These are phyloP conservation scores for Druon quercuslanigerum DNA, from an alignment of 1,140 invertebrate species.

Conservation along the genomic window DNA sequence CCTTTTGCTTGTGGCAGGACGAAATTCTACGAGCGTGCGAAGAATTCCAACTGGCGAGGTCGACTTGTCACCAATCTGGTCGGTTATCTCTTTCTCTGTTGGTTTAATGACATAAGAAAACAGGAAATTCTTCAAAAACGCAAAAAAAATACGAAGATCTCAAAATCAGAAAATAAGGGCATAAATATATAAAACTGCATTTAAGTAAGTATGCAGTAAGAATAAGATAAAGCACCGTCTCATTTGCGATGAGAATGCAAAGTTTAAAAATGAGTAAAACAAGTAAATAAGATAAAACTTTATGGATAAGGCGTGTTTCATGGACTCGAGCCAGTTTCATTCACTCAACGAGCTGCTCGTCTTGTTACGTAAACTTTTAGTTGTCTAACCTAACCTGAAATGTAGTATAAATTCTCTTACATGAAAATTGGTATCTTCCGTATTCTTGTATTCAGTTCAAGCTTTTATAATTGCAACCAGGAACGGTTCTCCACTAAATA, in stretches of 20 bases:
- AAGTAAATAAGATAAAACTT: background rate
- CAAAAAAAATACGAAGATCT: background rate
- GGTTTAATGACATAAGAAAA: background rate
- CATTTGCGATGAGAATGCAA: background rate
- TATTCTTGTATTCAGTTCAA: background rate
- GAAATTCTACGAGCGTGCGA: slow-evolving; percentile 31
- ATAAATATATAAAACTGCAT: too few relatives aligned
- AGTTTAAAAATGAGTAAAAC: background rate
- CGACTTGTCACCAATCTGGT: slow-evolving; percentile 6
- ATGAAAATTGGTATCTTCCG: background rate
- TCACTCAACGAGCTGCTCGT: slow-evolving; percentile 50
- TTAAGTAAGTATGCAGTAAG: too few relatives aligned
- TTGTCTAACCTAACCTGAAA: slow-evolving; percentile 18
- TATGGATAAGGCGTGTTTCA: slow-evolving; percentile 1
- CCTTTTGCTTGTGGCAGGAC: slow-evolving; percentile 23
- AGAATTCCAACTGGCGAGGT: slow-evolving; percentile 14
- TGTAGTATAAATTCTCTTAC: background rate
- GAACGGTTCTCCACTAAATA: background rate
- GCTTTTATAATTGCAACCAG: background rate
- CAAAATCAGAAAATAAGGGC: too few relatives aligned
- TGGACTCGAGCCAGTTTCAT: slow-evolving; percentile 56
- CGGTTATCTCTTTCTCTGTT: slow-evolving; percentile 11
- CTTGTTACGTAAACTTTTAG: slow-evolving; percentile 43
- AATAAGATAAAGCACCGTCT: too few relatives aligned
- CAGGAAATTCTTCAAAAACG: background rate